Evolutionary conservation across 2,113 vertebrate species (phyloP), one percentile per base, ranked within the genome.

Genomic region (Alethe diademata): DNA sequence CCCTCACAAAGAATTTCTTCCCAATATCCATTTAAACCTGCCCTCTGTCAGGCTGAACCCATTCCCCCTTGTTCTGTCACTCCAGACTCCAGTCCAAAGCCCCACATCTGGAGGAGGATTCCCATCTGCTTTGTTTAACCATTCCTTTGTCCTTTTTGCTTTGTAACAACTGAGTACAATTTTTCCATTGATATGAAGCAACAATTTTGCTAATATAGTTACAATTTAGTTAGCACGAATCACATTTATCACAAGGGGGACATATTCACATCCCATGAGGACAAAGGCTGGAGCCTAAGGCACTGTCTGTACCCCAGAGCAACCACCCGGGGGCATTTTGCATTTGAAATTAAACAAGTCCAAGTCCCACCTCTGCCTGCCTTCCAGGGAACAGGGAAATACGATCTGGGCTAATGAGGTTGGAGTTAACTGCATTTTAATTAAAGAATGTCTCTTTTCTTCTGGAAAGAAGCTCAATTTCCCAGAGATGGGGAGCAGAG

Each of bases 271-370:
- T 56, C 42, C 18, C 2, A 1, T 4, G 5, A 5, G 51, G 82
- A 81, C 83, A 83, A 70, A 69, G 1, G 0, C 84, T 17, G 64
- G 1, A 15, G 54, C 10, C 0, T 1, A 40, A 88, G 67, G 81
- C 91, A 73, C 82, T 76, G 78, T 42, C 58, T 87, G 92, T 80
- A 71, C 83, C 36, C 0, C 8, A 12, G 47, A 75, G 70, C 4
- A 13, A 80, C 78, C 93, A 36, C 92, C 83, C 60, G 47, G 93
- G 53, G 93, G 72, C 83, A 85, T 66, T 78, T 61, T 76, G 80
- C 78, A 62, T 83, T 83, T 65, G 26, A 50, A 80, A 88, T 80
- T 31, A 57, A 35, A 22, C 9, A 50, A 70, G 56, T 2, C 7
- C 74, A 28, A 78, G 62, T 45, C 26, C 74, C 33, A 60, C 20